Conservation (phyloP, 2,888 invertebrate species). For the Rhagonycha lutea region DNA sequence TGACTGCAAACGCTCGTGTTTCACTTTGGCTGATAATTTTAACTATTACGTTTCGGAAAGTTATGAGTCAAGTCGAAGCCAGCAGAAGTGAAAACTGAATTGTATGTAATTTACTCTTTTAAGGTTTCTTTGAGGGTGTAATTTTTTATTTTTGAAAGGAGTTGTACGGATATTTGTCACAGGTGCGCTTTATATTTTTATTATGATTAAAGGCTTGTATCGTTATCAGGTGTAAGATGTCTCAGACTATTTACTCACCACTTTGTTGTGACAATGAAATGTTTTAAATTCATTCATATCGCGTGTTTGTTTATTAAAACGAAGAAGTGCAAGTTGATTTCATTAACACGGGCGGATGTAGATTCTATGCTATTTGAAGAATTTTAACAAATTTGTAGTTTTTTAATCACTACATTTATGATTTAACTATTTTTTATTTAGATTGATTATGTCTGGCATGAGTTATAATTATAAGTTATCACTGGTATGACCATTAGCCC, state of each 20-base stretch:
- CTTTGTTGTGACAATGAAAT: background rate
- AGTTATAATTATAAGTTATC: background rate
- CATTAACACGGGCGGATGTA: background rate
- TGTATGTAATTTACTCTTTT: background rate
- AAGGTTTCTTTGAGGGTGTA: background rate
- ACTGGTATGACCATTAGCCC: background rate
- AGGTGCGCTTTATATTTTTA: too few species aligned
- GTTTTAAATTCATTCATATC: background rate
- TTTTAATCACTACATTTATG: background rate
- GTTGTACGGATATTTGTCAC: background rate
- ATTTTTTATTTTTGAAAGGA: background rate
- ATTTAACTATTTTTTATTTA: background rate
- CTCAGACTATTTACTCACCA: background rate
- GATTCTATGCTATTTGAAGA: background rate
- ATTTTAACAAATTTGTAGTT: background rate
- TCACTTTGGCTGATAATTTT: background rate
- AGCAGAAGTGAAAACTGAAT: background rate
- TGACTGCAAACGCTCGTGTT: background rate
- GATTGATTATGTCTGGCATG: background rate
- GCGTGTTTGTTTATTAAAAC: background rate
- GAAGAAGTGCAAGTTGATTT: background rate
- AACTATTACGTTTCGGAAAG: background rate
- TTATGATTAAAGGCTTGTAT: background rate
- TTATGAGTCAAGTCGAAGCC: background rate
- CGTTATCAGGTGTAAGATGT: background rate